Evolutionary conservation across 30 jellyfish, hydroid and myxozoan species (phyloP).

Genomic region (Aurelia aurita): DNA sequence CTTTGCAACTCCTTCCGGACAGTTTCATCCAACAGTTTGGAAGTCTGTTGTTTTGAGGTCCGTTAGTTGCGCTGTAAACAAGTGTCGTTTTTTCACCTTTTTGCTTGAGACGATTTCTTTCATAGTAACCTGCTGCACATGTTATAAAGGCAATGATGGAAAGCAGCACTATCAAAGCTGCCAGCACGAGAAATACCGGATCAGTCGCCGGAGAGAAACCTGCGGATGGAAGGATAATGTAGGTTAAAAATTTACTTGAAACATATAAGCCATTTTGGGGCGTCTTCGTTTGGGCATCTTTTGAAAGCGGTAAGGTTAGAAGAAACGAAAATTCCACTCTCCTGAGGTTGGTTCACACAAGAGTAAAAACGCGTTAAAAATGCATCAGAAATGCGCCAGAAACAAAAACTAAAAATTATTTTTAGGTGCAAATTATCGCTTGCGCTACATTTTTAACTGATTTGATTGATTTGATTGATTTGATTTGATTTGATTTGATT

Average conservation of each 20-base stretch:
- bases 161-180: not conserved
- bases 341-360: too few relatives aligned
- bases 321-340: too few relatives aligned
- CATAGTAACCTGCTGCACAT: not conserved
- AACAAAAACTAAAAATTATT: too few relatives aligned
- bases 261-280: too few relatives aligned
- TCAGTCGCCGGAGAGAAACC: conserved; percentile 20
- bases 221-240: not conserved
- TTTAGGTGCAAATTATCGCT: too few relatives aligned
- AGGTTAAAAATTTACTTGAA: not conserved
- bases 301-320: too few relatives aligned
- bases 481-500: too few relatives aligned
- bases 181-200: conserved; percentile 5
- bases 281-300: too few relatives aligned
- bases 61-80: not conserved
- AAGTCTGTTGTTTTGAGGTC: not conserved
- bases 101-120: not conserved
- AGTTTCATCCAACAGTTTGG: conserved; percentile 18
- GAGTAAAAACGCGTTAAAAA: too few relatives aligned
- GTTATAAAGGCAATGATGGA: not conserved
- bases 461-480: too few relatives aligned
- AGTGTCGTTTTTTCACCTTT: not conserved
- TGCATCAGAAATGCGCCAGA: too few relatives aligned
- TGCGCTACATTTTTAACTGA: too few relatives aligned
- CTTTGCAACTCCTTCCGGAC: conserved; percentile 47